Evolutionary conservation across 2,113 vertebrate genomes (phyloP).

Genomic region (Prochilodus magdalenae): DNA sequence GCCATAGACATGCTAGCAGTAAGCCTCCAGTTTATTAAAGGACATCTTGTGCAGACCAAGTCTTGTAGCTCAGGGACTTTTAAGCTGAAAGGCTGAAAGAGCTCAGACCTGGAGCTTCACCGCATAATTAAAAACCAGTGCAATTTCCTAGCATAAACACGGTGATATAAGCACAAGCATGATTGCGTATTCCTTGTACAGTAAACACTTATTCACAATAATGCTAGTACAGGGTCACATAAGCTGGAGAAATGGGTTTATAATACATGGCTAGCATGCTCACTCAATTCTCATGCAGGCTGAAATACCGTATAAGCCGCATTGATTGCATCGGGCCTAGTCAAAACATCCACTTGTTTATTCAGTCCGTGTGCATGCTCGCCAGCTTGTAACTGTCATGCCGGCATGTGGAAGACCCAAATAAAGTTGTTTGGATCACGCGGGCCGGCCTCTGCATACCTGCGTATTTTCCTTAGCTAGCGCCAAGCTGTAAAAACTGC

Average conservation of each 20-base stretch:
- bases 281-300: neutral
- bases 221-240: neutral
- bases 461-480: slow-evolving; percentile 23
- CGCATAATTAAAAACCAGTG: neutral
- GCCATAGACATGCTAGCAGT: too few relatives aligned
- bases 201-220: neutral
- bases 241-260: neutral
- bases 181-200: neutral
- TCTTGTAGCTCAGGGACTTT: neutral
- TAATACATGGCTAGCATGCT: neutral
- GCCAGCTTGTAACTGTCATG: slow-evolving; percentile 30
- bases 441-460: neutral
- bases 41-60: neutral
- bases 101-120: neutral
- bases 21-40: too few relatives aligned
- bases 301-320: neutral
- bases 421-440: slow-evolving; percentile 6
- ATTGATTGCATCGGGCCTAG: neutral
- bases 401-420: slow-evolving; percentile 2
- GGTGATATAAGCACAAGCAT: neutral
- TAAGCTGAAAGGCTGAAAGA: neutral
- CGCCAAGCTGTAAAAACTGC: slow-evolving; percentile 12
- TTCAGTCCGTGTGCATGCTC: neutral
- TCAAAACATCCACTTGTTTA: neutral
- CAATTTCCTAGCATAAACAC: neutral